Base-by-base conservation (phyloP, 2,888 invertebrate species). In the Drosophila villosipedis region DNA sequence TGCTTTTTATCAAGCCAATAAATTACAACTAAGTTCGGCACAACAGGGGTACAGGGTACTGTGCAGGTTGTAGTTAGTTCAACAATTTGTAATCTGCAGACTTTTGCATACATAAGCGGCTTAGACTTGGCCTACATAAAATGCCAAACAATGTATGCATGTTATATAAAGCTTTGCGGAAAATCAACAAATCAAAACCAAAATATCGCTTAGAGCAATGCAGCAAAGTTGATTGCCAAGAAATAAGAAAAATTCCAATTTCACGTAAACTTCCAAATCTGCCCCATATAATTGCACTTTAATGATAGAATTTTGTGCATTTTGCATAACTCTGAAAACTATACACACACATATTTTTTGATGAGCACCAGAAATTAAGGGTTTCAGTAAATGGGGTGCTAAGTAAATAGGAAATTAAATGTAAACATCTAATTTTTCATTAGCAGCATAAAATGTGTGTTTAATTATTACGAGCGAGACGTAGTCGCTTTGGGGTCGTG, bases 371-470 rank as follows among this genome's bases (percentile, higher is more conserved):
- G 5, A 28, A 19, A 39, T 28, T 12, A 50, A 64, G 66, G 52
- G 16, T n/a, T 52, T 19, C 3, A 14, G 57, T n/a, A 41, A 57
- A 58, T 41, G 9, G 30, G 73, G 61, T 89, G 76, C 76, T 78
- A 84, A 90, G 88, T 84, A 77, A 85, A 90, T 81, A 77, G 76
- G 84, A 86, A 87, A 86, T 88, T 86, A 86, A 90, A 88, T 90
- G 89, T 82, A 90, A 87, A 89, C 91, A 90, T 84, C 87, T 89
- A 89, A 90, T 90, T 87, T 87, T 90, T 89, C 90, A 90, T 87
- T 90, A 87, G 87, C 66, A 87, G 77, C 81, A 83, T 90, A 88
- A 87, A 87, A 87, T 87, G 90, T 89, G 82, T 84, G 82, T 82
- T 90, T 87, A 90, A 87, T 90, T 87, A 87, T 87, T 89, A 68